phyloP scores from a whole-genome alignment of 2,888 invertebrate species.

The Asteroscopus sphinx region DNA sequence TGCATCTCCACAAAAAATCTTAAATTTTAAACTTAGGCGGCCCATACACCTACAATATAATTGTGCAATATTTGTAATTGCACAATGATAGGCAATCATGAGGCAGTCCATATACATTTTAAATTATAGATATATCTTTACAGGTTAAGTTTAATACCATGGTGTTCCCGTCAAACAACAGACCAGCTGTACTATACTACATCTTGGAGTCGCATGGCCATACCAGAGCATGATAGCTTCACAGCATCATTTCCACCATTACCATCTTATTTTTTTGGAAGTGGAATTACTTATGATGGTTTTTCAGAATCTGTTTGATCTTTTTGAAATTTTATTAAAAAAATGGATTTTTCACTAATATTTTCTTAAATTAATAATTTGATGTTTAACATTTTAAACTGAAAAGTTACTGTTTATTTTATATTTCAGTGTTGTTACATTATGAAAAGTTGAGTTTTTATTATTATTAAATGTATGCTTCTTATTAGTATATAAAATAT shows the following conservation, averaged over 20 bases:
- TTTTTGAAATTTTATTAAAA: neutral
- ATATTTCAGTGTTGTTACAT: too few species aligned
- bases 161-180: conserved; percentile 33
- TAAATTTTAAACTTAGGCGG: too few species aligned
- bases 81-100: too few species aligned
- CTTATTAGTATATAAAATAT: too few species aligned
- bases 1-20: too few species aligned
- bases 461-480: too few species aligned
- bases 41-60: too few species aligned
- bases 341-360: neutral
- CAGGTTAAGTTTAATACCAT: conserved; percentile 58
- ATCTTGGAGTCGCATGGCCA: conserved; percentile 46
- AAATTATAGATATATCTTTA: conserved; percentile 13
- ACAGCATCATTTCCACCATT: conserved; percentile 53
- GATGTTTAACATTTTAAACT: too few species aligned
- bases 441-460: too few species aligned
- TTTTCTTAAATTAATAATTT: too few species aligned
- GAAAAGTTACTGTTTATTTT: too few species aligned
- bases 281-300: conserved; percentile 46
- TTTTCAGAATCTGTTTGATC: conserved; percentile 39
- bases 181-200: conserved; percentile 17
- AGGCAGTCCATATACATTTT: neutral
- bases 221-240: conserved; percentile 50
- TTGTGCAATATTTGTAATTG: too few species aligned
- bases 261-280: conserved; percentile 56